phyloP scores from a whole-genome alignment of 1,140 invertebrate species.

The Drosophila tristis region DNA sequence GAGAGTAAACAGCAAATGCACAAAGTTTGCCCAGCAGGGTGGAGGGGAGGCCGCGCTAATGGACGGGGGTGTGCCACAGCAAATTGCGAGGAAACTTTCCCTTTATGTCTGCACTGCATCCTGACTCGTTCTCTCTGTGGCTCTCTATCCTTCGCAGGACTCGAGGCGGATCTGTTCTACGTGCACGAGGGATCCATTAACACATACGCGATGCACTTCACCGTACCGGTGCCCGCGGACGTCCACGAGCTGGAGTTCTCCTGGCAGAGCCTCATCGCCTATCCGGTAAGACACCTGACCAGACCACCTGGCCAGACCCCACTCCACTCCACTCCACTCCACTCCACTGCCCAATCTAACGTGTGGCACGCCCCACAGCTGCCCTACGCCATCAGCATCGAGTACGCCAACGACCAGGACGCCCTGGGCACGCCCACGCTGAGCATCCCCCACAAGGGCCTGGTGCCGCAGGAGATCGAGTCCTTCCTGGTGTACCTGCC shows the following conservation, averaged over 20 bases:
- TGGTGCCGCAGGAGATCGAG: slow-evolving; percentile 90
- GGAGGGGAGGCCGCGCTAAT: not conserved
- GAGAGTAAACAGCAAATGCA: slow-evolving; percentile 69
- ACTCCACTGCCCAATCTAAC: slow-evolving; percentile 17
- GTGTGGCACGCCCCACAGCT: slow-evolving; percentile 85
- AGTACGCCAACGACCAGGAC: slow-evolving; percentile 89
- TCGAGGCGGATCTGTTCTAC: slow-evolving; percentile 92
- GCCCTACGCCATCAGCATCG: slow-evolving; percentile 90
- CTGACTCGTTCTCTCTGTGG: not conserved
- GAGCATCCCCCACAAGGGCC: slow-evolving; percentile 91
- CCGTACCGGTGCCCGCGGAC: slow-evolving; percentile 91
- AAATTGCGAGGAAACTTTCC: slow-evolving; percentile 73
- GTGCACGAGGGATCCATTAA: slow-evolving; percentile 95
- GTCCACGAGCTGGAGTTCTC: slow-evolving; percentile 94
- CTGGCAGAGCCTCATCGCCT: slow-evolving; percentile 91
- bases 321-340: slow-evolving; percentile 15
- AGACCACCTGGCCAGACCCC: slow-evolving; percentile 50
- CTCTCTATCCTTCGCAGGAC: slow-evolving; percentile 85
- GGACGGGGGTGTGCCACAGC: slow-evolving; percentile 31
- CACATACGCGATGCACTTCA: slow-evolving; percentile 94
- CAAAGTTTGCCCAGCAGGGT: slow-evolving; percentile 64
- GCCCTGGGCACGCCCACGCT: slow-evolving; percentile 91
- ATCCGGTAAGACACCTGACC: slow-evolving; percentile 87
- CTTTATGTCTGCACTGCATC: slow-evolving; percentile 62
- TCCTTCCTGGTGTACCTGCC: slow-evolving; percentile 91